Evolutionary conservation across 2,797 vertebrate species (phyloP).

Genomic region (Xyrichtys novacula): DNA sequence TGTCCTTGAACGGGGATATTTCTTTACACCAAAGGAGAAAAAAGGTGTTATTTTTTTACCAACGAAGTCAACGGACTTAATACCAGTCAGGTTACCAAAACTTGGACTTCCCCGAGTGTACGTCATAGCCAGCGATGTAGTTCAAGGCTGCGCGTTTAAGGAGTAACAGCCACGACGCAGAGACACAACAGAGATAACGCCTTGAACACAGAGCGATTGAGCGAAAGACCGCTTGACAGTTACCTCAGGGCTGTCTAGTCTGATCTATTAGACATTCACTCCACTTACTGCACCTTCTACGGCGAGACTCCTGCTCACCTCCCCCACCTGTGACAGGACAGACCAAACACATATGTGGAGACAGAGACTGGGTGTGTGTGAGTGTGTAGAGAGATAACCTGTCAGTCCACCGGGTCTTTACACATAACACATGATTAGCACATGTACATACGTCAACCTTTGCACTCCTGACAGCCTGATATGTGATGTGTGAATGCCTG

Average conservation of each 20-base stretch:
- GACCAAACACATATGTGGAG: constrained; percentile 57
- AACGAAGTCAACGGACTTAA: constrained; percentile 36
- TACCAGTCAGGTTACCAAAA: constrained; percentile 42
- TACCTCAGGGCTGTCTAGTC: constrained; percentile 69
- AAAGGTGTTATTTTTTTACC: constrained; percentile 48
- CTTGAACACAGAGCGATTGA: constrained; percentile 30
- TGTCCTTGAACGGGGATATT: constrained; percentile 58
- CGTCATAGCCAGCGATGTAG: constrained; percentile 45
- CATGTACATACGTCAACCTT: constrained; percentile 64
- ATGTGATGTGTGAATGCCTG: constrained; percentile 43
- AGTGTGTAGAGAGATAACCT: constrained; percentile 59
- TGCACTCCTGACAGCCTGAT: constrained; percentile 39
- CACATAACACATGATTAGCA: constrained; percentile 54
- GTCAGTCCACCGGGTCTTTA: constrained; percentile 68
- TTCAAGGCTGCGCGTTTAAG: constrained; percentile 65
- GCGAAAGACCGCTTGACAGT: constrained; percentile 58
- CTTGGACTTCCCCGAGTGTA: constrained; percentile 56
- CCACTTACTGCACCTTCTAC: constrained; percentile 47
- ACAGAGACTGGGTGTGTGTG: constrained; percentile 19
- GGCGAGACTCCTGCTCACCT: constrained; percentile 22
- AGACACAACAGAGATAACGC: constrained; percentile 73
- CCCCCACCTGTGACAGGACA: constrained; percentile 52
- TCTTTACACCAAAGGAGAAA: constrained; percentile 34
- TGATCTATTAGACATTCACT: constrained; percentile 70
- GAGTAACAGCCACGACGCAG: constrained; percentile 38